Evolutionary conservation across 2,113 vertebrate species (phyloP).

Genomic region (Elephantulus edwardii): DNA sequence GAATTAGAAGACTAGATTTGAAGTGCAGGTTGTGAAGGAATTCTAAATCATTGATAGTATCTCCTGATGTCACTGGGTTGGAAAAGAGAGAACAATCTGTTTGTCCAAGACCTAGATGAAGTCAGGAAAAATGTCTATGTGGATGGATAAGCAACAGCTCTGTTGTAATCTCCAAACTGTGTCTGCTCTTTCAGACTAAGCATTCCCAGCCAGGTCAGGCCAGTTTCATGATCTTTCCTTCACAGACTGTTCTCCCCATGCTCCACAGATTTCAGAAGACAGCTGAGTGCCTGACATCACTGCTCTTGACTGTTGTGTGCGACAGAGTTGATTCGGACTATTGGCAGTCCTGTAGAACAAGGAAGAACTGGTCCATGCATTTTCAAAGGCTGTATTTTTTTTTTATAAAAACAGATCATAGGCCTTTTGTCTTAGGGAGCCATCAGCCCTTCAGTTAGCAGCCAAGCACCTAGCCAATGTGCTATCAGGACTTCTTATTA

Average conservation of each 20-base stretch:
- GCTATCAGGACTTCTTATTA: background rate
- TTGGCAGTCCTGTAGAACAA: background rate
- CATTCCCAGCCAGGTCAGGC: background rate
- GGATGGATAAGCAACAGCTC: background rate
- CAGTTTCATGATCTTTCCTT: background rate
- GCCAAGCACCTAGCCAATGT: background rate
- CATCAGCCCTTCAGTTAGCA: background rate
- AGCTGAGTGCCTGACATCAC: background rate
- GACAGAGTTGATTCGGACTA: background rate
- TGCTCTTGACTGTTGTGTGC: background rate
- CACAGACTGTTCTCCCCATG: too few species aligned
- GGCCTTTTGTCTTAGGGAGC: background rate
- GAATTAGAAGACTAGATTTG: background rate
- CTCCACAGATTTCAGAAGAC: slow-evolving; percentile 17
- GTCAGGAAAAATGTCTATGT: background rate
- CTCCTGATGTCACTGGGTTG: background rate
- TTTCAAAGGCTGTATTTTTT: background rate
- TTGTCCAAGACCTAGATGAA: background rate
- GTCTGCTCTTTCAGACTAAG: background rate
- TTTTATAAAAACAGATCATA: background rate
- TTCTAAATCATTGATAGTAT: background rate
- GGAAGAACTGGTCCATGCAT: too few species aligned
- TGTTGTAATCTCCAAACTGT: background rate
- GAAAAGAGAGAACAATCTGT: background rate
- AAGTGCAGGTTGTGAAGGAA: background rate